phyloP scores from a whole-genome alignment of 1,140 invertebrate genomes.

The Lepidurus couesii region DNA sequence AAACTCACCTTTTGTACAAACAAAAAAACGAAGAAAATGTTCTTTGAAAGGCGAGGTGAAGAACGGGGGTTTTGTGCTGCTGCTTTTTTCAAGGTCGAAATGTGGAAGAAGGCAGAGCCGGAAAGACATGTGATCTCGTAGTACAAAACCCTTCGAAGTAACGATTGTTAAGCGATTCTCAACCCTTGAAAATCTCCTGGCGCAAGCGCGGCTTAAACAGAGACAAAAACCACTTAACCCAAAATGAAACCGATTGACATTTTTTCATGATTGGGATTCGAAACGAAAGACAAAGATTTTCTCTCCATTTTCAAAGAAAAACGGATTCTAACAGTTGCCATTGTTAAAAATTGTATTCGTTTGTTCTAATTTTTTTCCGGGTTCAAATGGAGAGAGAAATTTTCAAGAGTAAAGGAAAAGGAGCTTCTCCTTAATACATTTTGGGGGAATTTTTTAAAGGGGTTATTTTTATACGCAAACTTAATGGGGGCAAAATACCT shows the following conservation, averaged over 20 bases:
- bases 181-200: neutral
- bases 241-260: neutral
- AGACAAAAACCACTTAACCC: neutral
- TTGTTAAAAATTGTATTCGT: no score
- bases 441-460: neutral
- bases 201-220: neutral
- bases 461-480: neutral
- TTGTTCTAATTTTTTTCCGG: no score
- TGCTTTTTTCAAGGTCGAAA: neutral
- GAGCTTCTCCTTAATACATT: no score
- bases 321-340: no score
- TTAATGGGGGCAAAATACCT: neutral
- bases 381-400: no score
- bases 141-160: neutral
- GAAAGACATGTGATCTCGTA: conserved; percentile 9
- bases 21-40: no score
- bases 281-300: no score
- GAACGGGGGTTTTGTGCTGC: neutral
- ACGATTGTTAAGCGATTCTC: conserved; percentile 16
- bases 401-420: no score
- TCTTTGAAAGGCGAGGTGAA: neutral
- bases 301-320: no score
- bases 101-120: neutral
- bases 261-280: no score
- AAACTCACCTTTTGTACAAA: conserved; percentile 4